Evolutionary conservation across 2,113 vertebrate species (phyloP).

Genomic region (Prunella himalayana): DNA sequence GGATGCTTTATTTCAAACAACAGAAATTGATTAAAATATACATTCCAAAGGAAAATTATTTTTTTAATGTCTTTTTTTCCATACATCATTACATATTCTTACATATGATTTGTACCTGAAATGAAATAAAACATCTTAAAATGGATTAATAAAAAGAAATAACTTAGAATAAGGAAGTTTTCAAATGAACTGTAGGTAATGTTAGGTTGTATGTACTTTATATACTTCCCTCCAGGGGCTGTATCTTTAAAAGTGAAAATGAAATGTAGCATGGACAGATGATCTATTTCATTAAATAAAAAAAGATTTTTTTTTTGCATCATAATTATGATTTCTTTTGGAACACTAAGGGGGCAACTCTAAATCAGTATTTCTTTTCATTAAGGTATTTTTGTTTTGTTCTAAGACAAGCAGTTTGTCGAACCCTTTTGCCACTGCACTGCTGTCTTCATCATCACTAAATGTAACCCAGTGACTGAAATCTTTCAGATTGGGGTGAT

Average conservation of each 20-base stretch:
- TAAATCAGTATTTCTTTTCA: background rate
- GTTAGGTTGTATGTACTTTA: background rate
- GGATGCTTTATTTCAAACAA: constrained; percentile 28
- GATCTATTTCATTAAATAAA: constrained; percentile 1
- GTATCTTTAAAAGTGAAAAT: background rate
- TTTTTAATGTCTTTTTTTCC: background rate
- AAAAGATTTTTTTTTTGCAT: background rate
- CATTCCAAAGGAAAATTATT: background rate
- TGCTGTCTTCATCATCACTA: constrained; percentile 51
- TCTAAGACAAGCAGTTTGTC: constrained; percentile 22
- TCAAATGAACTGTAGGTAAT: background rate
- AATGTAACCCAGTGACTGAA: constrained; percentile 47
- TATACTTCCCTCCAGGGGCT: constrained; percentile 21
- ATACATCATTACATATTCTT: background rate
- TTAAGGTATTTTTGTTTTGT: background rate
- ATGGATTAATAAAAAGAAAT: constrained; percentile 46
- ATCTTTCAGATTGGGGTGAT: background rate
- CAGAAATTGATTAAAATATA: background rate
- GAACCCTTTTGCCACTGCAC: constrained; percentile 5
- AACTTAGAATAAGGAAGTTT: constrained; percentile 31
- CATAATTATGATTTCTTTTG: background rate
- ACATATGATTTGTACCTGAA: background rate
- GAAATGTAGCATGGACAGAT: constrained; percentile 7
- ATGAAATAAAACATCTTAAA: constrained; percentile 3
- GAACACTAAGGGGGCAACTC: background rate